Base-by-base conservation (phyloP, 2,888 invertebrate genomes). In the Lissonota sp. region DNA sequence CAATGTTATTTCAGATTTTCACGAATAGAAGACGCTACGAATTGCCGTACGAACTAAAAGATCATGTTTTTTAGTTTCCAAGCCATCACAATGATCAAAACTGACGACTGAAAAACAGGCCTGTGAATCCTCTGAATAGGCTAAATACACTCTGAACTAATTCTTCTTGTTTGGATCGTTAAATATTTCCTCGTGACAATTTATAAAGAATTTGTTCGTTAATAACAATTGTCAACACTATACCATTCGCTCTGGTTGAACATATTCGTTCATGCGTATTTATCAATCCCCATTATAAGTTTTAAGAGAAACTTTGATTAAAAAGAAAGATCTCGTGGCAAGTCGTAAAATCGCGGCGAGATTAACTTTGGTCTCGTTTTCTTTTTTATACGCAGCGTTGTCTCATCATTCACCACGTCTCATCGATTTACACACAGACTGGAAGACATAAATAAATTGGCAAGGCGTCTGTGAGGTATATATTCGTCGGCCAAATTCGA, bases 391-490 rank as follows among this genome's bases (percentile, higher is more conserved):
- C 44, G 8, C 8, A 39, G 5, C 14, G 10, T 44, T 12, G 58
- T 40, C 53, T 72, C 53, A 39, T 62, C 44, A 62, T 79, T 79
- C 62, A 53, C 67, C 3, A 55, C 46, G 62, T 62, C 60, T 79
- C 53, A 79, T 79, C 79, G 75, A 79, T 79, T 79, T 44, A 44
- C 26, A 26, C 51, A 44, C 60, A 58, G 64, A 58, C 70, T 55
- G 40, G 14, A 40, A 60, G 42, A 39, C 16, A 66, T 79, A 75
- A 64, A 75, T 79, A 74, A 79, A 79, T 79, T 79, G 79, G 70
- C 70, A 70, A 66, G 16, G 58, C 55, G 69, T 70, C 78, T 55
- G 42, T 58, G 46, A 72, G 39, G 12, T 64, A 66, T 66, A 71
- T 26, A 26, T 26, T 73, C 67, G 67, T 62, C 26, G 55, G 53